phyloP scores from a whole-genome alignment of 2,888 invertebrate species.

The Pyrrhosoma nymphula region DNA sequence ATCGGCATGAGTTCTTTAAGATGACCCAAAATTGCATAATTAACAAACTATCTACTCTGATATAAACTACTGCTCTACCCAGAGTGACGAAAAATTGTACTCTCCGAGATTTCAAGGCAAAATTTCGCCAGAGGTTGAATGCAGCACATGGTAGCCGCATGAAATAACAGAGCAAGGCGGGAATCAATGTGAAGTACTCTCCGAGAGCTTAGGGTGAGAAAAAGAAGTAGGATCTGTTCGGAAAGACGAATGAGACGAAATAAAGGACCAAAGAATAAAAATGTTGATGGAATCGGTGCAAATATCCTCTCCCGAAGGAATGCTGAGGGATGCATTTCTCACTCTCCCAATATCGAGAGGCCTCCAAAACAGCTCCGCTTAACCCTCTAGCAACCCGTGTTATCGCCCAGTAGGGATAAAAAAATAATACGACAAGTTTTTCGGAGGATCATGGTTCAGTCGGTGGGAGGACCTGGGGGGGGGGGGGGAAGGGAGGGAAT shows the following conservation, averaged over 20 bases:
- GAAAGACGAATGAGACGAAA: not conserved
- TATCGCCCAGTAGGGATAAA: not conserved
- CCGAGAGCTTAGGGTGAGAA: too few species aligned
- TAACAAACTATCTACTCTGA: too few species aligned
- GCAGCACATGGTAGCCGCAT: too few species aligned
- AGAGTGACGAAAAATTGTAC: too few species aligned
- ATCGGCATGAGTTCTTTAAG: too few species aligned
- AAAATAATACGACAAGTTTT: not conserved
- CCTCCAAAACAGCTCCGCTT: not conserved
- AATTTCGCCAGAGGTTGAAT: too few species aligned
- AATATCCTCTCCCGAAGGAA: slow-evolving; percentile 28
- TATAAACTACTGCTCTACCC: too few species aligned
- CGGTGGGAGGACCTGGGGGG: not conserved
- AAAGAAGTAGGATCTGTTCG: too few species aligned
- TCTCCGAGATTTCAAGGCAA: too few species aligned
- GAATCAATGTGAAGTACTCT: too few species aligned
- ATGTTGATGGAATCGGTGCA: not conserved
- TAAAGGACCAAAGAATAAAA: not conserved
- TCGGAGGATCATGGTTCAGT: not conserved
- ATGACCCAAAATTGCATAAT: too few species aligned
- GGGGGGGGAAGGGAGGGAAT: not conserved
- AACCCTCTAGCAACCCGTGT: slow-evolving; percentile 18
- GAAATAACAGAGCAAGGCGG: too few species aligned
- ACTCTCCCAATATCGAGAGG: not conserved
- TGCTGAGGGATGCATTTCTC: slow-evolving; percentile 29